Percentiles rank a stretch among this genome's conserved stretches.
Conservation (phyloP, 2,797 vertebrate genomes). For the Salmo trutta region DNA sequence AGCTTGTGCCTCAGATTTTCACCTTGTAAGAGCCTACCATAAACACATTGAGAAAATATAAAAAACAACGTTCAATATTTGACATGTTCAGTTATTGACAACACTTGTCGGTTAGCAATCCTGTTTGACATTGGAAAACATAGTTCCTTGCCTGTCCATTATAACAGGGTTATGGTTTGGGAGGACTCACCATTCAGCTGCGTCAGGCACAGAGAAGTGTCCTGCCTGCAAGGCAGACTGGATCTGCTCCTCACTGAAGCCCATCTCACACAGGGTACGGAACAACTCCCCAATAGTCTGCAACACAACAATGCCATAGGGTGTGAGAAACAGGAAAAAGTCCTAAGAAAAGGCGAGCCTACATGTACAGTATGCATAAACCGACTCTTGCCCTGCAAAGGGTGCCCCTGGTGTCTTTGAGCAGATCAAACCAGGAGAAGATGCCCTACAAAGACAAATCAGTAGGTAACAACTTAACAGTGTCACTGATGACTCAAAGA, state of each 20-base stretch:
- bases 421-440: not conserved
- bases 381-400: not conserved
- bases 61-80: not conserved
- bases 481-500: not conserved
- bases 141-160: not conserved
- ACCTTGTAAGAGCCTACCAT: slow-evolving; percentile 77
- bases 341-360: not conserved
- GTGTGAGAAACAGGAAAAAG: not conserved
- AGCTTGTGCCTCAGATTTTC: slow-evolving; percentile 67
- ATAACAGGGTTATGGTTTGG: not conserved
- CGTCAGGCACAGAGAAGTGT: slow-evolving; percentile 77
- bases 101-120: not conserved
- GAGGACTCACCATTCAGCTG: slow-evolving; percentile 78
- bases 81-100: not conserved
- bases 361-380: no score
- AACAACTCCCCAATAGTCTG: slow-evolving; percentile 81
- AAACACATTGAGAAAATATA: not conserved
- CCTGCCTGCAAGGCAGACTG: slow-evolving; percentile 78
- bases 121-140: not conserved
- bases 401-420: not conserved
- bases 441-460: not conserved
- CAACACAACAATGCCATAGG: slow-evolving; percentile 12
- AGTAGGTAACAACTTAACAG: not conserved
- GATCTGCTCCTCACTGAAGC: slow-evolving; percentile 80
- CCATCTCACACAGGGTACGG: slow-evolving; percentile 79